Base-by-base conservation (phyloP, 2,797 vertebrate genomes). In the Sardinella longiceps region DNA sequence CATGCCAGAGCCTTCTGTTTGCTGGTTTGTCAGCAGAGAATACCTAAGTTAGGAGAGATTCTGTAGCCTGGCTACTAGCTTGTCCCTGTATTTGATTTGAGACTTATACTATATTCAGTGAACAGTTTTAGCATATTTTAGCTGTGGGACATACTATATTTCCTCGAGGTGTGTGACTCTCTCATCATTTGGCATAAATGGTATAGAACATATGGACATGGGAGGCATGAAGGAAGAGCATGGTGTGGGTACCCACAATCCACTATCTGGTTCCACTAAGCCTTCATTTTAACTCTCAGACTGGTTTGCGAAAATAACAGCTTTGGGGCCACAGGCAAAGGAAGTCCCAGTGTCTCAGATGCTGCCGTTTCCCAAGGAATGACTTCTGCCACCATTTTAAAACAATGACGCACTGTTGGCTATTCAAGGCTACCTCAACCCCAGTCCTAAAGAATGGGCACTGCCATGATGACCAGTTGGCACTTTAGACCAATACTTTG, bases 271-370 rank as follows among this genome's bases (percentile, higher is more conserved):
- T 18, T 70, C 70, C 37, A 37, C 28, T 9, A 77, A 53, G 87
- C 88, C 88, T 91, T 91, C 91, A 91, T 92, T 94, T 94, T 88
- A 91, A 90, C 90, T 91, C 82, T 3, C 86, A 91, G 92, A 89
- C 86, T 25, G 84, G 88, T 89, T 89, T 90, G n/a, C 74, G 87
- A 95, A 95, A 95, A 95, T 95, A 94, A 94, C 92, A 95, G 92
- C 88, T 85, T 86, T 10, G 85, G 80, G 90, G 88, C 93, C 93
- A 90, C 92, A 93, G 93, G 86, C 91, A 89, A 86, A 93, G 93
- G 92, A 92, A 94, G 92, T 85, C 91, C 85, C 89, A 91, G 84
- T 51, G 87, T 43, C 18, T 33, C 18, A 14, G 63, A 14, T 33
- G 9, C 14, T 43, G 39, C 7, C 37, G 9, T 15, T 23, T 33